Evolutionary conservation across 2,888 invertebrate genomes (phyloP).

Genomic region (Hoplodrina blanda): DNA sequence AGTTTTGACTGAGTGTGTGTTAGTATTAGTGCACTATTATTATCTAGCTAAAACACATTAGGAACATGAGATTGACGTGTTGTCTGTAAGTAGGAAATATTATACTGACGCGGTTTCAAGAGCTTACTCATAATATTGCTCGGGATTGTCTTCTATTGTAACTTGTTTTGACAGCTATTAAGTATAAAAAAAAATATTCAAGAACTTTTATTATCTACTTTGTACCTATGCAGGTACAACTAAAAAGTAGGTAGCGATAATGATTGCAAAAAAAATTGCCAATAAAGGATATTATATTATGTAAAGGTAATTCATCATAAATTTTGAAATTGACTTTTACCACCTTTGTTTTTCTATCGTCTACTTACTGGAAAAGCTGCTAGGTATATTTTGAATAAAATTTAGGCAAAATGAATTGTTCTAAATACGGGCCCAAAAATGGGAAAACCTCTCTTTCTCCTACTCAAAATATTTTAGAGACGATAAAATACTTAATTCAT

Average conservation of each 20-base stretch:
- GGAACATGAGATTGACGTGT: constrained; percentile 20
- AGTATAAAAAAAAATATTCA: background rate
- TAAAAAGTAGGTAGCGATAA: no score
- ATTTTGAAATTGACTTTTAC: no score
- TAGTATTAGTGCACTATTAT: constrained; percentile 29
- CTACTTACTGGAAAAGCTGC: no score
- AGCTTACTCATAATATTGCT: constrained; percentile 10
- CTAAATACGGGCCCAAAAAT: background rate
- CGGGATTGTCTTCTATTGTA: background rate
- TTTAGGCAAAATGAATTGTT: background rate
- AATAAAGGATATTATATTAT: no score
- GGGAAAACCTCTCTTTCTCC: no score
- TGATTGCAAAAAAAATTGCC: no score
- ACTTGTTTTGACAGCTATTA: background rate
- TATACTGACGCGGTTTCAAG: constrained; percentile 26
- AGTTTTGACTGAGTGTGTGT: constrained; percentile 18
- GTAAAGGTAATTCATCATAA: no score
- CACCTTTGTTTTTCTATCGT: no score
- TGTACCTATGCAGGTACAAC: background rate
- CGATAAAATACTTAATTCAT: constrained; percentile 15
- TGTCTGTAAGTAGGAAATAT: constrained; percentile 9
- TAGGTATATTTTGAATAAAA: no score
- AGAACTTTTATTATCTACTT: background rate
- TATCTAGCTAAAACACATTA: constrained; percentile 47
- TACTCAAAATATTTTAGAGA: no score